Evolutionary conservation across 2,888 invertebrate genomes (phyloP).

Genomic region (Dorcus hopei): DNA sequence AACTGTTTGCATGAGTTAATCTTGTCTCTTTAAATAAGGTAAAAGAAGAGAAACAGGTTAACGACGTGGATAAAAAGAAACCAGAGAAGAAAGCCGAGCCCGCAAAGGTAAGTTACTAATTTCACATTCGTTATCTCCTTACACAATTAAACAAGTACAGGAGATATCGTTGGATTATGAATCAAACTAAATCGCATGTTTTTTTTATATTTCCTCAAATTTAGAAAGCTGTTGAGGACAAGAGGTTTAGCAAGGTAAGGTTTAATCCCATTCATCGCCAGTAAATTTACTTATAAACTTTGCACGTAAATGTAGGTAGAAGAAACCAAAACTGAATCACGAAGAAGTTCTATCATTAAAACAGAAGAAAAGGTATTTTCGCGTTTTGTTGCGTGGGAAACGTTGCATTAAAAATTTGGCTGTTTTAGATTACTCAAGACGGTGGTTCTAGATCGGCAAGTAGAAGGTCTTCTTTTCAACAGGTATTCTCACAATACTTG

Average conservation of each 20-base stretch:
- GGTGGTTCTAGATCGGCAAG: constrained; percentile 42
- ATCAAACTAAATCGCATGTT: too few species aligned
- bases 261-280: not conserved
- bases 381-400: not conserved
- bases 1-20: constrained; percentile 7
- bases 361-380: constrained; percentile 42
- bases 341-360: constrained; percentile 44
- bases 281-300: constrained; percentile 9
- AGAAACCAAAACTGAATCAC: constrained; percentile 44
- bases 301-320: constrained; percentile 36
- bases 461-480: constrained; percentile 45
- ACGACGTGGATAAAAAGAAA: constrained; percentile 49
- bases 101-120: constrained; percentile 27
- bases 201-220: too few species aligned
- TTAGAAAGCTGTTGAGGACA: constrained; percentile 1
- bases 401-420: not conserved
- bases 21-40: constrained; percentile 14
- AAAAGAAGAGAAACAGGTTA: constrained; percentile 42
- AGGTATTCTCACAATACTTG: constrained; percentile 29
- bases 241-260: constrained; percentile 42
- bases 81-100: constrained; percentile 55
- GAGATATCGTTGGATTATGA: too few species aligned
- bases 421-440: constrained; percentile 40
- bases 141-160: too few species aligned
- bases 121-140: not conserved